A percentile compares a stretch with the other conserved stretches of the same genome.
These are phyloP conservation scores for Lates calcarifer DNA, from an alignment of 2,113 vertebrate species.

Conservation along the genomic window DNA sequence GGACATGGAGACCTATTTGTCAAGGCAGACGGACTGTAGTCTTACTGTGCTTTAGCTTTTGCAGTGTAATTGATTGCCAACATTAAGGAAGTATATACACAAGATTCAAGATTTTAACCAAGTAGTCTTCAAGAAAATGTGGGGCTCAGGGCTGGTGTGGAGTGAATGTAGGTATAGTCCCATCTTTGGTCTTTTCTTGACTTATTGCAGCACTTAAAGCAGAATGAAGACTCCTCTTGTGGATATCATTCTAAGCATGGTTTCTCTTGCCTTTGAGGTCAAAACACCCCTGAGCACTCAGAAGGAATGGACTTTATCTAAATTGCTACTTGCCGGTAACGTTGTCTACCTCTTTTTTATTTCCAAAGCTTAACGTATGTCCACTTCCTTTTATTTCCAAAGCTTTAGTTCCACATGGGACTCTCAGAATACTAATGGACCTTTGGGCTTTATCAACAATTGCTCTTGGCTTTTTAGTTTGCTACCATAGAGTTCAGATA, in stretches of 20 bases:
- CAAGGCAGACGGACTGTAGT: conserved; percentile 35
- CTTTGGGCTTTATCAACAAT: conserved; percentile 60
- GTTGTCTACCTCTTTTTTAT: conserved; percentile 46
- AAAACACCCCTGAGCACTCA: conserved; percentile 59
- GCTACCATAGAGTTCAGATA: conserved; percentile 66
- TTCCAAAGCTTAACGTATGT: conserved; percentile 47
- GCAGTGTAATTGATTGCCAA: conserved; percentile 52
- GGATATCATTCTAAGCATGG: conserved; percentile 31
- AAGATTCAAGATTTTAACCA: conserved; percentile 46
- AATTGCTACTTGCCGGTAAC: conserved; percentile 61
- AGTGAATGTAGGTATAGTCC: conserved; percentile 29
- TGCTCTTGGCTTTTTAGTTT: conserved; percentile 56
- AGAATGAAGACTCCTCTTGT: conserved; percentile 22
- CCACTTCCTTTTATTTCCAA: conserved; percentile 44
- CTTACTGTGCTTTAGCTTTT: conserved; percentile 42
- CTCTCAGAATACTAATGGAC: conserved; percentile 66
- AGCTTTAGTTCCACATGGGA: conserved; percentile 54
- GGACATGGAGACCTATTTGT: conserved; percentile 55
- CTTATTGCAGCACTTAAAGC: conserved; percentile 61
- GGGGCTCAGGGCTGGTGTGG: conserved; percentile 8
- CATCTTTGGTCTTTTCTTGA: conserved; percentile 57
- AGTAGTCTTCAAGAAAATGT: conserved; percentile 18
- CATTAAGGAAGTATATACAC: conserved; percentile 60
- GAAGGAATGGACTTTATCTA: conserved; percentile 66
- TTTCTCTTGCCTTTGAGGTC: conserved; percentile 54